Base-by-base conservation (phyloP, 2,113 vertebrate genomes). In the Marmota monax region DNA sequence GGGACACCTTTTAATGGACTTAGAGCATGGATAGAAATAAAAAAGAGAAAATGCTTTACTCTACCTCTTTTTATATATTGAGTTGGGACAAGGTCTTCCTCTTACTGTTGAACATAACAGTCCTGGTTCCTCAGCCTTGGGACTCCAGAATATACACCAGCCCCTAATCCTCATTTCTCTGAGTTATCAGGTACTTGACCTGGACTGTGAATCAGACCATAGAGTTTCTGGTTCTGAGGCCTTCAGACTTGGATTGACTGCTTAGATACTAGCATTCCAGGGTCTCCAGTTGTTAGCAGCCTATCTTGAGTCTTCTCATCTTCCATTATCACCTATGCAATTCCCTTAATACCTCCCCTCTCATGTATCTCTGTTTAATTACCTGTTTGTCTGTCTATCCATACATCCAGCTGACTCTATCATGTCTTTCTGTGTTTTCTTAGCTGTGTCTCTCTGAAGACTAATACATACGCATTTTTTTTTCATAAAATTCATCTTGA, bases 401-500 rank as follows among this genome's bases (percentile, higher is more conserved):
- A 39, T 39, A n/a, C 7, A 23, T 73, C 20, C 51, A 53, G 51
- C 14, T 72, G 67, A 61, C 22, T 29, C n/a, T 39, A 39, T 23
- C 37, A 73, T 72, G 5, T 73, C 3, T 34, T 4, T 56, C 4
- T 3, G 18, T 73, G 39, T n/a, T 2, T 37, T 73, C 4, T 20
- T 58, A 22, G 20, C 22, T 58, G 17, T 72, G 0, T 39, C 17
- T 73, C 53, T 87, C 65, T 69, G 10, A 69, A 34, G 29, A n/a
- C 65, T 65, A 29, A 32, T 65, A 34, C 6, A 5, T 34, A 69
- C 4, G 65, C 65, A 69, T n/a, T 32, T 2, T 69, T 67, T 67
- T 13, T 69, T 69, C 12, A 85, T 29, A 63, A 85, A 93, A 70
- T 82, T 82, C 10, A 76, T 12, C n/a, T 86, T 86, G n/a, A 70